These are phyloP conservation scores for Steinernema khuongi DNA, from an alignment of 1,140 invertebrate species.

Conservation along the genomic window DNA sequence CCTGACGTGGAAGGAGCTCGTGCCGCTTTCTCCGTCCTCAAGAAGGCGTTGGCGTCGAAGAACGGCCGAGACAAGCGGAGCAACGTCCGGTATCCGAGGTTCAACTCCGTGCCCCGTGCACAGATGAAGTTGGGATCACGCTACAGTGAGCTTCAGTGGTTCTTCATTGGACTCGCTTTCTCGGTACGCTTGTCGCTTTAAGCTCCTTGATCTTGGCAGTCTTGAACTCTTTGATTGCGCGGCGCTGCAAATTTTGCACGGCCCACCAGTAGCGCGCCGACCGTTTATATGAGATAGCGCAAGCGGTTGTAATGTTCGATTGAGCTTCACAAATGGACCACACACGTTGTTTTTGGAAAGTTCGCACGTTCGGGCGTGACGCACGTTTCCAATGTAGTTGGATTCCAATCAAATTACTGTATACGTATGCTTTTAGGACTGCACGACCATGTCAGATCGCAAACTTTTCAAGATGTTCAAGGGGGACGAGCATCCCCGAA, in stretches of 20 bases:
- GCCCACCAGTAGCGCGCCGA: no score
- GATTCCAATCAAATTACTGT: no score
- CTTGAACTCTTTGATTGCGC: no score
- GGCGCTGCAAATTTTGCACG: no score
- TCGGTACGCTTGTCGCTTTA: no score
- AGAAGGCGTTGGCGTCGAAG: not conserved
- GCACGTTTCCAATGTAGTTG: no score
- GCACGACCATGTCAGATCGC: not conserved
- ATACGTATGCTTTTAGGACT: not conserved
- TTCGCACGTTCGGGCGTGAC: no score
- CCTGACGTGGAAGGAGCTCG: not conserved
- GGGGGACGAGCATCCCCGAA: not conserved
- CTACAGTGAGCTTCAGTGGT: conserved; percentile 6
- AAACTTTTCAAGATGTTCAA: not conserved
- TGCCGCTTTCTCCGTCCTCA: not conserved
- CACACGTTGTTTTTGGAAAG: no score
- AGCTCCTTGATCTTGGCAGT: no score
- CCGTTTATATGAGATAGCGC: no score
- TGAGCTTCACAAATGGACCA: no score
- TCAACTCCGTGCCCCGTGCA: not conserved
- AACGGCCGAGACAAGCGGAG: not conserved
- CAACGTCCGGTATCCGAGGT: not conserved
- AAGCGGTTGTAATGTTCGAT: no score
- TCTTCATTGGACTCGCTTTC: not conserved
- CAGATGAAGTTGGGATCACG: not conserved